Evolutionary conservation across 2,888 invertebrate species (phyloP), one percentile per base, ranked within the genome.

Genomic region (Dyspetes luteomarginatus): DNA sequence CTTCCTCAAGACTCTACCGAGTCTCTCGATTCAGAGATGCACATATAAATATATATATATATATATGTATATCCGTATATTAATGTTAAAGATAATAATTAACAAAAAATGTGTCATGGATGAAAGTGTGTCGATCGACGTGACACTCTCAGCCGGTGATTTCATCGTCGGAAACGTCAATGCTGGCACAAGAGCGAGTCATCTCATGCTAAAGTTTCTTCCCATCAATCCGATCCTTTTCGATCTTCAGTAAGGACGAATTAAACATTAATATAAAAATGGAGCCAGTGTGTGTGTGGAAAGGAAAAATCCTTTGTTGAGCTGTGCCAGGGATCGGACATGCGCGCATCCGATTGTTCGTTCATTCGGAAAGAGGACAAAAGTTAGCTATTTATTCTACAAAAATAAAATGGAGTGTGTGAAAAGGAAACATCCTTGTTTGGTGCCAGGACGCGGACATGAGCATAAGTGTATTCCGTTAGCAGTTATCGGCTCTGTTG

Each of bases 401-500:
- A 22, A 19, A 30, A 22, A 19, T n/a, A 62, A n/a, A n/a, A 45
- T 41, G 48, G 22, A 26, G 45, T 36, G 9, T 17, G 9, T 7
- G 36, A 26, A 28, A 64, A 3, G 15, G 22, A 72, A 73, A 74
- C 75, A 75, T 81, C 17, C 12, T 71, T 28, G 48, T 64, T 48
- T 36, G 30, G 17, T 65, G 62, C 65, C 50, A 41, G 78, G 36
- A 52, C 80, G 78, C 55, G 55, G 58, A 60, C 64, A 69, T 67
- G 43, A 60, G 71, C 67, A 45, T 65, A 82, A 85, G 82, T 73
- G 80, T 85, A 86, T 85, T 89, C 89, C 89, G 90, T 90, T 90
- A 89, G 86, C 85, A 85, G 88, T 90, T 90, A 89, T 88, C 88
- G 86, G 89, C 88, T 90, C 90, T 89, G 88, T 76, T 89, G 89